phyloP scores from a whole-genome alignment of 2,888 invertebrate species.

The Cryptophagus acutangulus region DNA sequence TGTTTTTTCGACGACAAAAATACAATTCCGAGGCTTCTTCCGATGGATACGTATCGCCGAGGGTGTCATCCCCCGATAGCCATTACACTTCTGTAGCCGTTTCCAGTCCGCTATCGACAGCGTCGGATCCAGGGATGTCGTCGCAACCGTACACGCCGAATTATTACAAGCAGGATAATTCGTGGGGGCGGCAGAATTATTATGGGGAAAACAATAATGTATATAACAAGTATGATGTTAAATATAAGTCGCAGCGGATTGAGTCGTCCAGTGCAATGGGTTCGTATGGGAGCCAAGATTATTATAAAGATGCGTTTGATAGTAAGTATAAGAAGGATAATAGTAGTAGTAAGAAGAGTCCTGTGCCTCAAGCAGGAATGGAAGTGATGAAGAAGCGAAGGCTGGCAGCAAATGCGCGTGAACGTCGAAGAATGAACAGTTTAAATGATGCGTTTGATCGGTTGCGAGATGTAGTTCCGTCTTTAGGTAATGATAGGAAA shows the following conservation, averaged over 20 bases:
- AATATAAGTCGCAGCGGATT: slow-evolving; percentile 29
- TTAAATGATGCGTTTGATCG: slow-evolving; percentile 69
- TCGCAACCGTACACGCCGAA: slow-evolving; percentile 45
- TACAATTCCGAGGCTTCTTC: slow-evolving; percentile 38
- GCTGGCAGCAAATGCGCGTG: slow-evolving; percentile 69
- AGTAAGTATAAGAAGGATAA: slow-evolving; percentile 23
- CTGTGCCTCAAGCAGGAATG: slow-evolving; percentile 33
- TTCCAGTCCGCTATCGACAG: slow-evolving; percentile 37
- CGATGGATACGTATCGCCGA: slow-evolving; percentile 42
- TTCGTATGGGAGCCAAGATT: slow-evolving; percentile 28
- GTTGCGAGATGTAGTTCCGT: slow-evolving; percentile 65
- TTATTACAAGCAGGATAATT: slow-evolving; percentile 34
- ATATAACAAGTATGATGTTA: slow-evolving; percentile 36
- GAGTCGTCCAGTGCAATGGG: slow-evolving; percentile 22
- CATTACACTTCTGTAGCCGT: slow-evolving; percentile 37
- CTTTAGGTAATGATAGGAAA: slow-evolving; percentile 64
- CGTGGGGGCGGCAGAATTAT: slow-evolving; percentile 36
- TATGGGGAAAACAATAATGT: slow-evolving; percentile 44
- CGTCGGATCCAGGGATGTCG: slow-evolving; percentile 44
- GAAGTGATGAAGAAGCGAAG: slow-evolving; percentile 55
- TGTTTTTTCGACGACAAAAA: slow-evolving; percentile 36
- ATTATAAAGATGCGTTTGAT: slow-evolving; percentile 29
- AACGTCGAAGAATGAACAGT: slow-evolving; percentile 67
- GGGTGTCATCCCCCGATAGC: slow-evolving; percentile 43
- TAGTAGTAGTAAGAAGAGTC: neutral